Evolutionary conservation across 2,113 vertebrate genomes (phyloP), one percentile per base, ranked within the genome.

Genomic region (Clupea harengus): DNA sequence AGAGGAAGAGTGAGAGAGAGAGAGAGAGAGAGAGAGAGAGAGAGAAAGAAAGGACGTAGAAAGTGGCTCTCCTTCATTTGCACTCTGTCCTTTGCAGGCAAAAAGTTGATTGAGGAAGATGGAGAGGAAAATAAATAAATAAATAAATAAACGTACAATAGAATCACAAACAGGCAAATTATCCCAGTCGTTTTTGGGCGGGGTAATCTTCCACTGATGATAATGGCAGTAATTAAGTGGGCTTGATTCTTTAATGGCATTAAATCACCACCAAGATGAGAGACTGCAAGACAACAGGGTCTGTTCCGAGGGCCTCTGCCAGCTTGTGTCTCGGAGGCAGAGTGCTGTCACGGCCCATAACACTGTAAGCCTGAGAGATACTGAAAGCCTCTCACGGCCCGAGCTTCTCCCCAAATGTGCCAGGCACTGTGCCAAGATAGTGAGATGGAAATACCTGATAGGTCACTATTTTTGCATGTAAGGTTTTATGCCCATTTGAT

Each of bases 221-320:
- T 95, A 95, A 95, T 95, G 91, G 92, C 90, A 89, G 92, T 93
- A 94, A 94, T 95, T 95, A 95, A 93, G 92, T 88, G 82, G 88
- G 89, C 88, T 88, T 91, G 92, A 93, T 93, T 92, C 90, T 92
- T 93, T 89, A 92, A 93, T 90, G 92, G 90, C 92, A 89, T 94
- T 93, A 92, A 94, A 92, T 92, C 92, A 89, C 13, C 50, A 78
- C 88, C 88, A 86, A 89, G 90, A 93, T 90, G 90, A 92, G 89
- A 89, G 86, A 52, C 82, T 20, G 28, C 72, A 17, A 78, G 28
- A 32, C 32, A 78, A 6, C 72, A 5, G 2, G 72, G 9, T 13
- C 72, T 78, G 72, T 78, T 78, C 17, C 1, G 72, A 17, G 72
- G 72, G 28, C 28, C 32, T 17, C 10, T 44, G 13, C 25, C 72